Evolutionary conservation across 2,113 vertebrate species (phyloP).

Genomic region (Oreochromis niloticus): DNA sequence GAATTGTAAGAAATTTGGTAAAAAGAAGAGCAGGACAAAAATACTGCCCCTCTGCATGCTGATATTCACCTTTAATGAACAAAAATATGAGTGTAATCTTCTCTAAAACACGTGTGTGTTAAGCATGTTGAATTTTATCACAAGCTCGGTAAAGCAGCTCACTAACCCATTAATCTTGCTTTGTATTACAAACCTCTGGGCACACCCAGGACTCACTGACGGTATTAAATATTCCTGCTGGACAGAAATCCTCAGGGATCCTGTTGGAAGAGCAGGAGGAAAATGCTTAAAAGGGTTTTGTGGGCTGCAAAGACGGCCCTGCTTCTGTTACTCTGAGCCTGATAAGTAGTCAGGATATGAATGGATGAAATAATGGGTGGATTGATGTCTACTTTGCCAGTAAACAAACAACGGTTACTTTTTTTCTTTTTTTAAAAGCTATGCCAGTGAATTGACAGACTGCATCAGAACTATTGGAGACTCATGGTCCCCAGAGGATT

Average conservation of each 20-base stretch:
- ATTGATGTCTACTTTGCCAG: not conserved
- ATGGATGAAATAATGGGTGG: not conserved
- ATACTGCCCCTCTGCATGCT: not conserved
- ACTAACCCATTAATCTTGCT: not conserved
- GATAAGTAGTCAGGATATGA: not conserved
- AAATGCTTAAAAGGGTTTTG: not conserved
- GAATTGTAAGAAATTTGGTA: not conserved
- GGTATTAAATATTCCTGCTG: not conserved
- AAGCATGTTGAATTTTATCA: not conserved
- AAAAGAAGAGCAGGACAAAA: not conserved
- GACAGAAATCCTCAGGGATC: not conserved
- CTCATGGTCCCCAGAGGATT: not conserved
- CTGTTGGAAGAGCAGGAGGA: not conserved
- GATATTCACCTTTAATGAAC: not conserved
- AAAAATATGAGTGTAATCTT: not conserved
- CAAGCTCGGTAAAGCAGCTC: not conserved
- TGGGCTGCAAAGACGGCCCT: not conserved
- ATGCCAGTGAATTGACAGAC: not conserved
- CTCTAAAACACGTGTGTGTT: not conserved
- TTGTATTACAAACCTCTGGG: not conserved
- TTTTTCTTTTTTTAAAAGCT: accelerated
- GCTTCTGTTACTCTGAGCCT: not conserved
- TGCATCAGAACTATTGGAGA: not conserved
- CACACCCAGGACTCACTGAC: not conserved
- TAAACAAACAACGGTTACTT: not conserved